Evolutionary conservation across 92 coral and sea anemone species (phyloP), one percentile per base, ranked within the genome.

Genomic region (Porites cylindrica): DNA sequence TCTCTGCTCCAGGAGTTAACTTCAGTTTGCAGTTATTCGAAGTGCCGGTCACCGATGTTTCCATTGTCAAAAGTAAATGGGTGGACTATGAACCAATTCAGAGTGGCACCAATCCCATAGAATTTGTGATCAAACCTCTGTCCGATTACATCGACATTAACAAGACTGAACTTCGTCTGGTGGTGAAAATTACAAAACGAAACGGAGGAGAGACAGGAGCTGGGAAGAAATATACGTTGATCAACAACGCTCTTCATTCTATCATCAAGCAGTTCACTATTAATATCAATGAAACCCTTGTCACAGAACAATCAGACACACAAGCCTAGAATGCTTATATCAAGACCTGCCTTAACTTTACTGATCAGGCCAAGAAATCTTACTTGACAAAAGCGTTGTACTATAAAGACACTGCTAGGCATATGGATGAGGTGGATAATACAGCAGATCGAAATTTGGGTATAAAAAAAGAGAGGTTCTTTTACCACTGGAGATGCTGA

Each of bases 291-390:
- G 90, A 86, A 7, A 21, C 70, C 0, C 32, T 83, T 11, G 81
- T 89, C 26, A 89, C 88, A 13, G 54, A 79, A 12, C 92, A 89
- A 50, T 69, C 89, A 3, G 92, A 89, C 70, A 89, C 89, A 6
- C 77, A 83, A 60, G 66, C 81, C 6, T 16, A 76, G 20, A 80
- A 81, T 19, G 77, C 84, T 1, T 84, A 83, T 20, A 4, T 77
- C 79, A 50, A 80, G 43, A 78, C 76, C 8, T 0, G 83, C 16
- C 29, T 83, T 13, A 89, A 89, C 32, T 83, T 76, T 53, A 76
- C 91, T 4, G 82, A 68, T 8, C 83, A 86, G 26, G 85, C 84
- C 10, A 78, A 85, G 64, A 58, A 77, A 38, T 86, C 85, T 8
- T 86, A 78, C 18, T 67, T 86, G 51, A 60, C 78, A 1, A 68